These are phyloP conservation scores for Cavia aperea DNA, from an alignment of 2,113 vertebrate species.

Conservation along the genomic window DNA sequence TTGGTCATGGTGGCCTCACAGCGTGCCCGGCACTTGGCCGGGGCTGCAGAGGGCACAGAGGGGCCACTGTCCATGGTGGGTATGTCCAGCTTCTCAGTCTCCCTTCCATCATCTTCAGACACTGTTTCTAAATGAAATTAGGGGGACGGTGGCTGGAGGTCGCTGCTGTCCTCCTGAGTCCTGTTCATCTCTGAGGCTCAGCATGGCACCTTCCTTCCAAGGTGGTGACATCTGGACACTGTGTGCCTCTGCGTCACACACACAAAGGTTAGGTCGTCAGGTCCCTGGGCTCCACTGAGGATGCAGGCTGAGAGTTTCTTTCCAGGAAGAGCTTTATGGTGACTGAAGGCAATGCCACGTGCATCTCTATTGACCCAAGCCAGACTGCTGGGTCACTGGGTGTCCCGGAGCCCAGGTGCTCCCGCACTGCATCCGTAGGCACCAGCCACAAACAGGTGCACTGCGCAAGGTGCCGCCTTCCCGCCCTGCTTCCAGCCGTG, in stretches of 20 bases:
- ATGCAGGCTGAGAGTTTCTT: background rate
- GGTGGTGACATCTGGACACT: no score
- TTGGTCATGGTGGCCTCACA: background rate
- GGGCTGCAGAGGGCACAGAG: background rate
- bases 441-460: background rate
- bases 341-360: background rate
- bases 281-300: background rate
- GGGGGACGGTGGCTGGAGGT: background rate
- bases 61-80: background rate
- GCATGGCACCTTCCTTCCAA: background rate
- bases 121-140: background rate
- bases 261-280: background rate
- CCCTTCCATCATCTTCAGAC: background rate
- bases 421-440: no score
- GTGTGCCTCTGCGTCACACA: background rate
- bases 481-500: accelerated
- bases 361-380: background rate
- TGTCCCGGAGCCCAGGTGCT: background rate
- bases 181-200: background rate
- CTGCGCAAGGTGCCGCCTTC: background rate
- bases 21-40: background rate
- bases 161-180: background rate
- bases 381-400: background rate
- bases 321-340: background rate
- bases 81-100: background rate